Base-by-base conservation (phyloP, 2,797 vertebrate species). In the Oreonectes daqikongensis region DNA sequence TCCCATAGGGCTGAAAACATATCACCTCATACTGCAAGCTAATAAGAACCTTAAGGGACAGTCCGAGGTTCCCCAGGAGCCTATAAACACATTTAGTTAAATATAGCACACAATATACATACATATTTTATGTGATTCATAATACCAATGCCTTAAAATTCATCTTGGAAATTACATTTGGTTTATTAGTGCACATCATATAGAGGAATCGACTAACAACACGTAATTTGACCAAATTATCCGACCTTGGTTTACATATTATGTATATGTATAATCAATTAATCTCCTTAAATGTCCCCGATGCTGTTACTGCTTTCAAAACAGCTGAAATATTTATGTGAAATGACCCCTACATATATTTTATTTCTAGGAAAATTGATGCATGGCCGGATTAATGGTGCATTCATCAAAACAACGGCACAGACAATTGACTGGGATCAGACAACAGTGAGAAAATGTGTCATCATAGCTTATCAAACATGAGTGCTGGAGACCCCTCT, bases 401-500 rank as follows among this genome's bases (percentile, higher is more conserved):
- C 57, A 28, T 82, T 84, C 72, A 46, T 80, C 68, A 78, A 65
- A 63, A 63, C 40, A 71, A 72, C 59, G 71, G 46, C 69, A 67
- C 60, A 64, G 66, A 80, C 44, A 67, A 72, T 80, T 77, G 78
- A 48, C 69, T 59, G 69, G 70, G 79, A 80, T 83, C 84, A 92
- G 84, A 83, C 87, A 76, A 81, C 72, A 82, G 88, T 86, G 82
- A 79, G 77, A 81, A 85, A 86, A 83, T 64, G 85, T 82, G 83
- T 87, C 87, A 83, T 87, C 87, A 83, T 83, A 75, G 84, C 84
- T 83, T 91, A 85, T 89, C 85, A 89, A 88, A 90, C 83, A 88
- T 44, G 78, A 91, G 91, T 90, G 90, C 92, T 91, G 90, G 94
- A 94, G 94, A 91, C 86, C 90, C 89, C 91, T 90, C 91, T 94